These are phyloP conservation scores for Lonchura striata DNA, from an alignment of 2,113 vertebrate genomes.

Conservation along the genomic window DNA sequence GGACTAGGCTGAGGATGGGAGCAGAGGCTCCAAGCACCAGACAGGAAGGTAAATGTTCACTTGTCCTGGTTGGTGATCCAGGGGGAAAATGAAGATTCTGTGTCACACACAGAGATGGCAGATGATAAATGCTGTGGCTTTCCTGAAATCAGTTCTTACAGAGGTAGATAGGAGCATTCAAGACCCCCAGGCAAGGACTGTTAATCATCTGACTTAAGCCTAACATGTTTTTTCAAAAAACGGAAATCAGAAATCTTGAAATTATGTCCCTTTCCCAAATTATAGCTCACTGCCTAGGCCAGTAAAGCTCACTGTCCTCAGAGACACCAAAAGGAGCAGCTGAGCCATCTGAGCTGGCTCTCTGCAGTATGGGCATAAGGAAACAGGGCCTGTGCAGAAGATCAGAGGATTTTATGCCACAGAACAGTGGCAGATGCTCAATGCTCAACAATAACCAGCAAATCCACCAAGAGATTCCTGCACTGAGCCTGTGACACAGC, in stretches of 20 bases:
- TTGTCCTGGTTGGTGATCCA: neutral
- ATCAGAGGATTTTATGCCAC: neutral
- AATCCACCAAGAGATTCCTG: neutral
- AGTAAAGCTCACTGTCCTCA: neutral
- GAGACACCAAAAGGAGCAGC: fast-evolving
- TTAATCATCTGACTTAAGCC: neutral
- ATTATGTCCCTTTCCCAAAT: neutral
- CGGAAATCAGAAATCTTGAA: neutral
- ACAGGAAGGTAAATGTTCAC: neutral
- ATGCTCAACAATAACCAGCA: neutral
- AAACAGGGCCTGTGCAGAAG: neutral
- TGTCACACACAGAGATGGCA: neutral
- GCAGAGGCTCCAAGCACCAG: neutral
- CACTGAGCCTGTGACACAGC: neutral
- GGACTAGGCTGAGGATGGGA: neutral
- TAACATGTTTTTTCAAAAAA: neutral
- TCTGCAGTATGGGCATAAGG: neutral
- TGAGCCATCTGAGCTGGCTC: neutral
- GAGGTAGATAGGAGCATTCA: neutral
- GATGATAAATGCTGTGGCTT: neutral
- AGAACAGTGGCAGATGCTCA: neutral
- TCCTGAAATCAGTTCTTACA: neutral
- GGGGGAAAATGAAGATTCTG: neutral
- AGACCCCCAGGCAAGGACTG: neutral
- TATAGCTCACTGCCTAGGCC: neutral